Base-by-base conservation (phyloP, 2,113 vertebrate genomes). In the Notiomystis cincta region DNA sequence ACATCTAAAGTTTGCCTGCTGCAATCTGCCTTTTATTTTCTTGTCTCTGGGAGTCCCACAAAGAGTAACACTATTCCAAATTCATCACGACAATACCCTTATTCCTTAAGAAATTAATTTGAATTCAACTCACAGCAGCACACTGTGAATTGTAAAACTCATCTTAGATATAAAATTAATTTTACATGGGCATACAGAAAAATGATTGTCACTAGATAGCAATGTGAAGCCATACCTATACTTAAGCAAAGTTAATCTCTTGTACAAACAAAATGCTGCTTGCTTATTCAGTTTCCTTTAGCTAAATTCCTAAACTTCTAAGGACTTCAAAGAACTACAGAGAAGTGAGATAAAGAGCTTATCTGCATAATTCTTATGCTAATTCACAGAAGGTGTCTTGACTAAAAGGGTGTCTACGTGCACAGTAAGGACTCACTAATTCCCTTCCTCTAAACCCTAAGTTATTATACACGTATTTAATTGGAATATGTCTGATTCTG, bases 291-390 rank as follows among this genome's bases (percentile, higher is more conserved):
- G 56, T 83, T 95, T 94, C 85, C 92, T 93, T 93, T 31, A 51
- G 51, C n/a, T 87, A 96, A 93, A 93, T 90, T 90, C 88, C 71
- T 92, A 81, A 91, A 96, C 87, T 94, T 94, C 90, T 88, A 62
- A 95, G 75, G 92, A 90, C 95, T 95, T 95, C 92, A 96, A 94
- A 96, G 95, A 85, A 93, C 76, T 71, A 67, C 20, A 65, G 6
- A 94, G 67, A 86, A 90, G 80, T 10, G 9, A 96, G 93, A 96
- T 92, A 96, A 95, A 97, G 71, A 94, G 85, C 88, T 90, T 94
- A 95, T 97, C 95, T 95, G 54, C 90, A 83, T 96, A 95, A 91
- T 96, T 95, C 92, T 93, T 90, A 93, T 95, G 95, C 85, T 94
- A 96, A 96, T 95, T 82, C 92, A 88, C 76, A 85, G 87, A 86